These are phyloP conservation scores for Leucoraja ocellata DNA, from an alignment of 2,797 vertebrate genomes.

Conservation along the genomic window DNA sequence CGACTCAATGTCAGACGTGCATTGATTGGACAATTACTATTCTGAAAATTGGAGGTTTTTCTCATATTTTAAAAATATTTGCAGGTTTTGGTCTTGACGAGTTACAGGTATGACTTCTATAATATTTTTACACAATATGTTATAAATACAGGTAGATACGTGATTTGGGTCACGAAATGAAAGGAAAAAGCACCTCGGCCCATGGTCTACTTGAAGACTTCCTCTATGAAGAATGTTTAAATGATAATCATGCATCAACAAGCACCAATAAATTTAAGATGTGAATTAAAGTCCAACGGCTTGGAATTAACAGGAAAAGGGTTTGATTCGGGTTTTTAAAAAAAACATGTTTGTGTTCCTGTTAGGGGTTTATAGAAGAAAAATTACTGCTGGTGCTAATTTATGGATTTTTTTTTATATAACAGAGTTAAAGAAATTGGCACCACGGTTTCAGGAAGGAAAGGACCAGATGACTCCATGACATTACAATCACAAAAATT, in stretches of 20 bases:
- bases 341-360: too few relatives aligned
- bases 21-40: too few relatives aligned
- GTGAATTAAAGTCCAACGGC: not conserved
- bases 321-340: not conserved
- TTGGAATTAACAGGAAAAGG: not conserved
- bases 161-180: too few relatives aligned
- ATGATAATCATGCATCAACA: not conserved
- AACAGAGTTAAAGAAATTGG: constrained; percentile 90
- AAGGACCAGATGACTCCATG: constrained; percentile 91
- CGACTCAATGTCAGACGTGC: too few relatives aligned
- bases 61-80: too few relatives aligned
- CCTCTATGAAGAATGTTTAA: not conserved
- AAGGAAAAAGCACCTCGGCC: too few relatives aligned
- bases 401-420: constrained; percentile 21
- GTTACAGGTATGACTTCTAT: too few relatives aligned
- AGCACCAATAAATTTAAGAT: not conserved
- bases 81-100: too few relatives aligned
- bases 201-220: not conserved
- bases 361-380: not conserved
- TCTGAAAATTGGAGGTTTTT: too few relatives aligned
- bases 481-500: constrained; percentile 94
- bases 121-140: too few relatives aligned
- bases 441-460: constrained; percentile 85
- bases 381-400: constrained; percentile 9
- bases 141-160: too few relatives aligned